Base-by-base conservation (phyloP, 2,888 invertebrate genomes). In the Zygaena filipendulae region DNA sequence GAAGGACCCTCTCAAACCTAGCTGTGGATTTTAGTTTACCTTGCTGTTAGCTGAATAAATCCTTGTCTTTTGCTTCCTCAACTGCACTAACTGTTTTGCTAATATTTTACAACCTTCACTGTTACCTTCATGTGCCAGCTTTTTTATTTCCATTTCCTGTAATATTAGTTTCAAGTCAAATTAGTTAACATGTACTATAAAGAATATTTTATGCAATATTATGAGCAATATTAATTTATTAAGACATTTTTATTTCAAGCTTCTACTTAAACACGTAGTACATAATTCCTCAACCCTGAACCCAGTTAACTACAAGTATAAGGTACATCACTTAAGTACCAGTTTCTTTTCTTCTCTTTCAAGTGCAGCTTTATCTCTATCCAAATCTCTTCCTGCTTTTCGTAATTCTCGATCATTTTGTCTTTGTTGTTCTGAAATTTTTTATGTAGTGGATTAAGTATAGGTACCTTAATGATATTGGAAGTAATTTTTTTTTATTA, bases 311-410 rank as follows among this genome's bases (percentile, higher is more conserved):
- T n/a, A n/a, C n/a, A n/a, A n/a, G n/a, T n/a, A n/a, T n/a, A n/a
- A 16, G n/a, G n/a, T 6, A 20, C 1, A 23, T 21, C n/a, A n/a
- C n/a, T n/a, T n/a, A n/a, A n/a, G n/a, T 64, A 91, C 92, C 62
- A 96, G 64, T 81, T 94, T 92, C 44, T 94, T 93, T 59, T 96
- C 95, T 60, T 95, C 92, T 43, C 88, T 83, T 59, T 95, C 95
- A 44, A 96, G 66, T 38, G 90, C 86, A 28, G 84, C 74, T 42
- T 91, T 84, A 55, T 95, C 95, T 38, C 92, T 81, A 38, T 93
- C 93, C 40, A 96, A 81, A 45, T 94, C 95, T 41, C 96, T 80
- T 5, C 88, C 85, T 7, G 91, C 92, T 70, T 88, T 91, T 5
- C 90, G 82, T 11, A 96, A 67, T 25, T 87, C 86, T 32, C 87